Percentiles rank a stretch among this genome's conserved stretches.
Conservation (phyloP, 2,888 invertebrate genomes). For the Cephus pulcher region DNA sequence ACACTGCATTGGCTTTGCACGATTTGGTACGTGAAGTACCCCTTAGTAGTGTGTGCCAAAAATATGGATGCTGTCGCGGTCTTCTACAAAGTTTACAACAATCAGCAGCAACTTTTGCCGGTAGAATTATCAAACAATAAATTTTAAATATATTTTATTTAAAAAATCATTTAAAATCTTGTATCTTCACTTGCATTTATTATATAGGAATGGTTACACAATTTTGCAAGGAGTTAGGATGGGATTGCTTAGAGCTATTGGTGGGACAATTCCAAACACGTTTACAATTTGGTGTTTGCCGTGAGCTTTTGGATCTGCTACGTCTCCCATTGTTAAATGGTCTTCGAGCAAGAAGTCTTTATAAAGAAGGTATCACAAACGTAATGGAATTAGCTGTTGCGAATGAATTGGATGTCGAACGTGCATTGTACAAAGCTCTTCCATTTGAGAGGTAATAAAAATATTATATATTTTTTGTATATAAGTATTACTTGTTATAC, state of each 20-base stretch:
- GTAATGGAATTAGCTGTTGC: slow-evolving; percentile 84
- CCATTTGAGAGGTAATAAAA: slow-evolving; percentile 81
- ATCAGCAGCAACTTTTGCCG: slow-evolving; percentile 94
- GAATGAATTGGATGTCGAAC: slow-evolving; percentile 77
- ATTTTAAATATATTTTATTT: slow-evolving; percentile 17
- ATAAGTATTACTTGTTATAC: not conserved
- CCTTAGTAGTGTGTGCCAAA: slow-evolving; percentile 81
- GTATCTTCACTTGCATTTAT: not conserved
- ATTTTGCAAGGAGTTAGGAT: slow-evolving; percentile 93
- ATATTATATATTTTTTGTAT: not conserved
- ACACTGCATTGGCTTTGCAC: slow-evolving; percentile 89
- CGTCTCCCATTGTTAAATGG: slow-evolving; percentile 86
- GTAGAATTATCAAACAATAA: slow-evolving; percentile 63
- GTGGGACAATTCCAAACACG: slow-evolving; percentile 94
- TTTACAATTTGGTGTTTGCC: slow-evolving; percentile 92
- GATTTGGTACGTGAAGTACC: slow-evolving; percentile 94
- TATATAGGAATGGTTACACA: slow-evolving; percentile 91
- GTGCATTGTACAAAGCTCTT: slow-evolving; percentile 79
- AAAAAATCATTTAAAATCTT: slow-evolving; percentile 1
- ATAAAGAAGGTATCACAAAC: slow-evolving; percentile 82
- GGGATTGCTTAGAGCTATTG: slow-evolving; percentile 90
- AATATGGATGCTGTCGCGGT: slow-evolving; percentile 89
- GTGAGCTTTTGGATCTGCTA: slow-evolving; percentile 92
- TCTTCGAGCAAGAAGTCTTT: slow-evolving; percentile 85
- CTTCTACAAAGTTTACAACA: slow-evolving; percentile 95